Base-by-base conservation (phyloP, 2,888 invertebrate species). In the Autographa pulchrina region DNA sequence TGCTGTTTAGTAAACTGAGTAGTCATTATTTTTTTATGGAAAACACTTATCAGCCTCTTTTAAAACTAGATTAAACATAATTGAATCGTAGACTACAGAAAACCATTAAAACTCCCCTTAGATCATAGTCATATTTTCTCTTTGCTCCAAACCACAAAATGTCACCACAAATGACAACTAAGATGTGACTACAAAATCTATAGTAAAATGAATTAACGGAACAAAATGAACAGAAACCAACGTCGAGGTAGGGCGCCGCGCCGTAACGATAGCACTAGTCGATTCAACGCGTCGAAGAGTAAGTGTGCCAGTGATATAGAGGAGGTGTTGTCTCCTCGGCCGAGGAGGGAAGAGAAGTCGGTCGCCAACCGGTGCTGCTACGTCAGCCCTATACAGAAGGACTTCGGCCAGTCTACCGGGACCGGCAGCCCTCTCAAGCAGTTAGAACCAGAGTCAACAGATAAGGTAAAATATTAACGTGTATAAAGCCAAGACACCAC, bases 281-380 rank as follows among this genome's bases (percentile, higher is more conserved):
- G 68, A 52, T 43, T 69, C 32, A 80, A 72, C 56, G 48, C 14
- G n/a, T n/a, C 8, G 7, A 84, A 69, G 56, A 20, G 38, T n/a
- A 83, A 74, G 61, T 65, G 62, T 35, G 72, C 70, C 0, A 54
- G 38, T 9, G 83, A 83, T 1, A 32, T 86, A 0, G 83, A 87
- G 56, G 89, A 88, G 62, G 84, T 87, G 3, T 67, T 88, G 16
- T 64, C 86, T 31, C 82, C 85, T 0, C 87, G 68, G 43, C 62
- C 16, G 0, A 80, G 61, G 58, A 76, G 80, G 48, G 78, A 59
- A 14, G 63, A 66, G 6, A 89, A 81, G 41, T 72, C 73, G 2
- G 83, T 85, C 68, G 85, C 77, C 1, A 90, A 90, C 64, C 85
- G 93, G 52, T 89, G 90, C 66, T 93, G 93, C 48, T 86, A 83